phyloP scores from a whole-genome alignment of 2,113 vertebrate genomes.

The Oryzias melastigma region DNA sequence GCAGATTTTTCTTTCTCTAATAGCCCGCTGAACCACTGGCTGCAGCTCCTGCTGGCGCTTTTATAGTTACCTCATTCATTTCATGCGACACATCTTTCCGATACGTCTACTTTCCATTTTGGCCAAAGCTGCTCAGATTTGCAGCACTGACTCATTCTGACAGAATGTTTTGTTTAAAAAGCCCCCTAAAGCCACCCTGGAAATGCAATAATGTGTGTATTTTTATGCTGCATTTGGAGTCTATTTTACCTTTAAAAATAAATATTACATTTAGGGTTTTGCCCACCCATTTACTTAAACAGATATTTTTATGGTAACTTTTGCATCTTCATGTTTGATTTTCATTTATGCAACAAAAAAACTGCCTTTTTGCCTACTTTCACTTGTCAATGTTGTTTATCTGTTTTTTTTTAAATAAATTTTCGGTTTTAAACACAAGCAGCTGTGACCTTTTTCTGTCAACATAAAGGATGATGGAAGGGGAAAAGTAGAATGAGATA shows the following conservation, averaged over 20 bases:
- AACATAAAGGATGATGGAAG: not conserved
- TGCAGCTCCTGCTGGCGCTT: constrained; percentile 16
- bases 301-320: too few relatives aligned
- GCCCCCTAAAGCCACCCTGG: not conserved
- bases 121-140: not conserved
- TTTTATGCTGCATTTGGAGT: too few relatives aligned
- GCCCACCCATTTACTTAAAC: too few relatives aligned
- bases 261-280: too few relatives aligned
- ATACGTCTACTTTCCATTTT: constrained; percentile 11
- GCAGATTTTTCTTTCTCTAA: constrained; percentile 35
- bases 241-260: too few relatives aligned
- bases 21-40: constrained; percentile 27
- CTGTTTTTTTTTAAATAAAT: too few relatives aligned
- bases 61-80: constrained; percentile 12
- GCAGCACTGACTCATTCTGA: not conserved
- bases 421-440: too few relatives aligned
- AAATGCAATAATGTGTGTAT: not conserved
- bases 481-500: not conserved
- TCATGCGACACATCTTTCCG: not conserved
- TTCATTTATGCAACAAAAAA: too few relatives aligned
- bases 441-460: not conserved
- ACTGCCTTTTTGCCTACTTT: too few relatives aligned
- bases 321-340: too few relatives aligned
- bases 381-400: too few relatives aligned
- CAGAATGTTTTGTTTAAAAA: not conserved